These are phyloP conservation scores for Chrysemys picta DNA, from an alignment of 2,113 vertebrate genomes.

Conservation along the genomic window DNA sequence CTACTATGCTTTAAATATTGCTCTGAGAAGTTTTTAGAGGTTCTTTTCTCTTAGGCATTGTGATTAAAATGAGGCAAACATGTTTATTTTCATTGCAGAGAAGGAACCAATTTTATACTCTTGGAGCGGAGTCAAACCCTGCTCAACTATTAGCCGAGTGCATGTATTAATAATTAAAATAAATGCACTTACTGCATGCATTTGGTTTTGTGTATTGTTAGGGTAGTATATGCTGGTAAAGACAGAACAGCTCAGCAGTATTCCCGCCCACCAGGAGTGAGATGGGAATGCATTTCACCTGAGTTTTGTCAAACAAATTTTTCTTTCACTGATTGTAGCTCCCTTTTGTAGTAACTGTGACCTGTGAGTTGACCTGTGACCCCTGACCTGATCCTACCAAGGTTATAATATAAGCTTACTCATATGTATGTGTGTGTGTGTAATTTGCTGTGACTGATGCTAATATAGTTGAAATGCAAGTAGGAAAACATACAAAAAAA, in stretches of 20 bases:
- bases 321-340: conserved; percentile 27
- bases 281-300: conserved; percentile 4
- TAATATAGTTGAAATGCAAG: background rate
- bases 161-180: conserved; percentile 63
- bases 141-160: conserved; percentile 43
- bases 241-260: conserved; percentile 42
- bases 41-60: conserved; percentile 13
- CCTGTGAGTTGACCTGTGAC: background rate
- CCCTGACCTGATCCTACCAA: background rate
- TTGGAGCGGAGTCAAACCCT: conserved; percentile 52
- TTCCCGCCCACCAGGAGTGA: conserved; percentile 4
- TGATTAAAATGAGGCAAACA: conserved; percentile 16
- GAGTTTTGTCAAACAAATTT: conserved; percentile 31
- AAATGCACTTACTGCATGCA: conserved; percentile 45
- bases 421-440: too few species aligned
- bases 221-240: conserved; percentile 46
- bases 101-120: conserved; percentile 38
- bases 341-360: background rate
- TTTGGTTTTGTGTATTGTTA: conserved; percentile 30
- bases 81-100: conserved; percentile 39
- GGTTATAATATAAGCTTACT: background rate
- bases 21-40: conserved; percentile 29
- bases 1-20: background rate
- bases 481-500: background rate
- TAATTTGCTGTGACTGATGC: background rate